phyloP scores from a whole-genome alignment of 2,797 vertebrate species.

The Mus spretus region DNA sequence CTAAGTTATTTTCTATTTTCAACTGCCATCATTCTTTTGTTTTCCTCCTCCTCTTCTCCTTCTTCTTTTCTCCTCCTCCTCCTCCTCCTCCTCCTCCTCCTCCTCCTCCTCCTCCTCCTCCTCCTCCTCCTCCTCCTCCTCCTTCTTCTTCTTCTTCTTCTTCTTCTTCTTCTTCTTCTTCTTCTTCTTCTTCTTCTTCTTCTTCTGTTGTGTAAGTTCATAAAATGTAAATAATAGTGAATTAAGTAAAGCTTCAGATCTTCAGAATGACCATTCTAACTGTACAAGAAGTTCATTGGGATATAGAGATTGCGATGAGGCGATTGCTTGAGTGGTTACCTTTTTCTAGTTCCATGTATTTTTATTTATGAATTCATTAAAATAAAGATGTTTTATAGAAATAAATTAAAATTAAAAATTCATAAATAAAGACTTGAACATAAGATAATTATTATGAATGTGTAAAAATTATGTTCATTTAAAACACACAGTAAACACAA shows the following conservation, averaged over 20 bases:
- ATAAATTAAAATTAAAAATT: neutral
- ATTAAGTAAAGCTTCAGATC: too few species aligned
- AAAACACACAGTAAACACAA: conserved; percentile 17
- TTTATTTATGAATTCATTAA: neutral
- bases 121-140: too few species aligned
- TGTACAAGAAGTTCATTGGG: neutral
- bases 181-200: too few species aligned
- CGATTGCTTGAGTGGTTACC: neutral
- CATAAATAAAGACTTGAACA: neutral
- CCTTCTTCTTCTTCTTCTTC: neutral
- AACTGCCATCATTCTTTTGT: neutral
- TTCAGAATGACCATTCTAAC: neutral
- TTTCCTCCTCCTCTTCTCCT: too few species aligned
- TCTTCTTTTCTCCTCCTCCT: neutral
- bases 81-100: too few species aligned
- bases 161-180: neutral
- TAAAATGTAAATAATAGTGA: too few species aligned
- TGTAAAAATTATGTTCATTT: neutral
- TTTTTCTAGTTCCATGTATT: neutral
- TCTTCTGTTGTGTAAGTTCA: neutral
- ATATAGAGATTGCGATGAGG: neutral
- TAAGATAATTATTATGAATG: neutral
- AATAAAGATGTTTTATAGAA: neutral
- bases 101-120: too few species aligned
- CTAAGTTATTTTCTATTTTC: neutral